Percentiles rank a stretch among this genome's conserved stretches.
phyloP scores from a whole-genome alignment of 1,140 invertebrate genomes.

The Meloidogyne chitwoodi region DNA sequence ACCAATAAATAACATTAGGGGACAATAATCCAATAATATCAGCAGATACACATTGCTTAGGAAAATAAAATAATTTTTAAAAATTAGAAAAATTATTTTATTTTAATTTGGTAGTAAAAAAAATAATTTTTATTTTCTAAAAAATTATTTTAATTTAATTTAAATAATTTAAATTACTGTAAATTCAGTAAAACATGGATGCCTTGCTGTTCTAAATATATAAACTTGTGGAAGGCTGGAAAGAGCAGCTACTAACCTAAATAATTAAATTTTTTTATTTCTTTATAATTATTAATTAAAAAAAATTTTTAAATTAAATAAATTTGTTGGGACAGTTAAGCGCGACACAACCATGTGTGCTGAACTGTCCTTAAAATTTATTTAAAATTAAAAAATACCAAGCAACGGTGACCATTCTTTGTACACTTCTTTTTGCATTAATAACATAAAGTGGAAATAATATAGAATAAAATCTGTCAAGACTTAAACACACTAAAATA shows the following conservation, averaged over 20 bases:
- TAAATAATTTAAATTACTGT: background rate
- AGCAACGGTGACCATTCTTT: conserved; percentile 70
- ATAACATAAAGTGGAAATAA: conserved; percentile 56
- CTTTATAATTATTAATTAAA: too few relatives aligned
- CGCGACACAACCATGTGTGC: too few relatives aligned
- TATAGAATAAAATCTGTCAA: conserved; percentile 57
- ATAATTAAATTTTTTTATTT: too few relatives aligned
- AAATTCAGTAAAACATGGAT: conserved; percentile 55
- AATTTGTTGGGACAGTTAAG: too few relatives aligned
- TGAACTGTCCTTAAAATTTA: background rate
- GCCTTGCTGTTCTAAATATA: conserved; percentile 61
- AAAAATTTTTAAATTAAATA: too few relatives aligned
- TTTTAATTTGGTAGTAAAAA: background rate
- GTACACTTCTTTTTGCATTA: conserved; percentile 49
- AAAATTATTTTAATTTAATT: background rate
- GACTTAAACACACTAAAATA: conserved; percentile 53
- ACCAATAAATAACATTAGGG: conserved; percentile 49
- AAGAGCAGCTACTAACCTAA: conserved; percentile 67
- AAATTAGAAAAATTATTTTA: too few relatives aligned
- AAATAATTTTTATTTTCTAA: background rate
- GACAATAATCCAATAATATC: conserved; percentile 50
- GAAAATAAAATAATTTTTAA: conserved; percentile 40
- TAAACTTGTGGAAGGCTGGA: conserved; percentile 77
- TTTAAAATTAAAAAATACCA: conserved; percentile 64
- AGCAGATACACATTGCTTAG: conserved; percentile 62